Evolutionary conservation across 2,888 invertebrate species (phyloP).

Genomic region (Agrochola lota): DNA sequence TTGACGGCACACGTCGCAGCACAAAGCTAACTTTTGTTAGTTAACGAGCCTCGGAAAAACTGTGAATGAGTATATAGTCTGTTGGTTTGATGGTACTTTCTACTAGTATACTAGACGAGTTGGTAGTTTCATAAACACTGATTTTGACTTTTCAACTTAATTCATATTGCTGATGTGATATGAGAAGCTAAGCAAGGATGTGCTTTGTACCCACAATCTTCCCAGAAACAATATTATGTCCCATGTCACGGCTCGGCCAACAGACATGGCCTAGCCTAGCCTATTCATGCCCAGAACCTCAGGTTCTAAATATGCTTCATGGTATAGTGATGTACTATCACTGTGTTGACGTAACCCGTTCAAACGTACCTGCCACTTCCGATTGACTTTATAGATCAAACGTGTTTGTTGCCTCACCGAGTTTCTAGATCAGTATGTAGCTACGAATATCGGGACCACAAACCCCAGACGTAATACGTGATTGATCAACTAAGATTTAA

Average conservation of each 20-base stretch:
- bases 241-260: not conserved
- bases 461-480: not conserved
- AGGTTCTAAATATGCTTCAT: not conserved
- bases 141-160: not conserved
- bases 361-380: slow-evolving; percentile 1
- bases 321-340: not conserved
- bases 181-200: not conserved
- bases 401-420: slow-evolving; percentile 13
- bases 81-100: slow-evolving; percentile 15
- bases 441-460: not conserved
- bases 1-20: slow-evolving; percentile 44
- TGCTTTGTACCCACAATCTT: not conserved
- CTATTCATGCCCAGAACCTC: not conserved
- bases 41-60: slow-evolving; percentile 55
- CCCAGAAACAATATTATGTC: not conserved
- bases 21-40: slow-evolving; percentile 57
- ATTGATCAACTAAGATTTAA: not conserved
- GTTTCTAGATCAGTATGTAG: slow-evolving; percentile 7
- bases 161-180: not conserved
- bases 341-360: slow-evolving; percentile 15
- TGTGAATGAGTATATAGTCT: slow-evolving; percentile 9
- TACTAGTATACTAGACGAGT: slow-evolving; percentile 3
- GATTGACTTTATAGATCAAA: slow-evolving; percentile 34
- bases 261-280: not conserved
- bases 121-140: not conserved